Conservation (phyloP, 2,113 vertebrate genomes). For the Ceyx margarethae region DNA sequence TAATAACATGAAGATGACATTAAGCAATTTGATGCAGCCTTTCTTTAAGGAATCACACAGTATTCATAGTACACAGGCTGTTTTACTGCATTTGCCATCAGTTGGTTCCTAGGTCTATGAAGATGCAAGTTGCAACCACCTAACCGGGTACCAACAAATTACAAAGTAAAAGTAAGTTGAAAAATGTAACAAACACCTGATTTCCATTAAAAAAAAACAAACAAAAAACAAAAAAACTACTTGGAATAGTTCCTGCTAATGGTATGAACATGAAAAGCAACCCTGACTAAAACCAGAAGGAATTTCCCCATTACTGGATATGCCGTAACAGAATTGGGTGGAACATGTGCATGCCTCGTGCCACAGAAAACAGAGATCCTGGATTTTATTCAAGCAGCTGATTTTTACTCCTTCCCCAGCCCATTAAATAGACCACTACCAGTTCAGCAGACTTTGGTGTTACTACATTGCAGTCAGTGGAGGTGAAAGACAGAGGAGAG, state of each 20-base stretch:
- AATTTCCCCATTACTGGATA: background rate
- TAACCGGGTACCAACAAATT: background rate
- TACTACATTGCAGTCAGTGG: background rate
- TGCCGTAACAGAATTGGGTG: background rate
- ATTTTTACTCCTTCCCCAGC: background rate
- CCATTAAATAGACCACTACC: background rate
- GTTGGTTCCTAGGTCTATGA: background rate
- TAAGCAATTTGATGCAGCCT: no score
- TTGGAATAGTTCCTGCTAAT: background rate
- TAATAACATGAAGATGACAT: background rate
- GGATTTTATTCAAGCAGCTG: background rate
- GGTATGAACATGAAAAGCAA: background rate
- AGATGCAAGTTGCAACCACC: fast-evolving
- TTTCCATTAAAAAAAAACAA: fast-evolving
- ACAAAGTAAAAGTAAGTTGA: background rate
- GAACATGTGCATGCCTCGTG: background rate
- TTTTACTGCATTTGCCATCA: background rate
- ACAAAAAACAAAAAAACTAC: fast-evolving
- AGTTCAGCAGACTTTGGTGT: background rate
- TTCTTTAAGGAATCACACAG: background rate
- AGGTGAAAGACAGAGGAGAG: background rate
- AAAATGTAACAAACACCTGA: background rate
- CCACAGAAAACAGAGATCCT: background rate
- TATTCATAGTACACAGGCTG: background rate
- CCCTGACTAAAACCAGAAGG: background rate